Evolutionary conservation across 2,888 invertebrate genomes (phyloP).

Genomic region (Drosophila quinaria): DNA sequence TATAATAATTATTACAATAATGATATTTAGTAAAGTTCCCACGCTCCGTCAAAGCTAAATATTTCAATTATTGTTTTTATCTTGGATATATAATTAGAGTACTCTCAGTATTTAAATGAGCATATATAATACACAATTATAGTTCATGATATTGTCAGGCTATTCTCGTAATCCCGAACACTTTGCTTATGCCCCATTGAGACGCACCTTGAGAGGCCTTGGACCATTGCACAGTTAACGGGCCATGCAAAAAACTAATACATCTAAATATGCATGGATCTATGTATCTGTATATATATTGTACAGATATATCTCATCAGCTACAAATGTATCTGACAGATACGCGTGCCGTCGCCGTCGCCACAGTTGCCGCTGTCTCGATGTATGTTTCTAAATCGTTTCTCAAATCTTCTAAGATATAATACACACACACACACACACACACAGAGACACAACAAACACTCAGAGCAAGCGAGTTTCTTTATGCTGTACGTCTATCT

Average conservation of each 20-base stretch:
- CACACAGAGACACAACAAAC: not conserved
- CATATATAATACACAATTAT: not conserved
- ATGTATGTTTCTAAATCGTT: constrained; percentile 48
- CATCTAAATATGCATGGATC: not conserved
- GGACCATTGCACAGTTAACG: constrained; percentile 66
- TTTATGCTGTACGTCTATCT: constrained; percentile 58
- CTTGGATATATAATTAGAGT: constrained; percentile 36
- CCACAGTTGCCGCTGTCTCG: not conserved
- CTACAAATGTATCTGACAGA: constrained; percentile 55
- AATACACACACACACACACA: constrained; percentile 25
- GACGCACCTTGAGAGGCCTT: constrained; percentile 37
- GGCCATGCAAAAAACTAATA: constrained; percentile 53
- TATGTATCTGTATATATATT: not conserved
- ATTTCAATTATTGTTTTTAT: constrained; percentile 37
- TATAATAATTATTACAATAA: constrained; percentile 3
- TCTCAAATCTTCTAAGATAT: constrained; percentile 61
- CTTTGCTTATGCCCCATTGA: constrained; percentile 33
- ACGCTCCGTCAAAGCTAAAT: constrained; percentile 48
- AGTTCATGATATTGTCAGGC: not conserved
- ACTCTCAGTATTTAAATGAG: not conserved
- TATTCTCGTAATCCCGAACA: not conserved
- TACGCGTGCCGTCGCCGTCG: constrained; percentile 47
- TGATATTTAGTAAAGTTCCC: constrained; percentile 50
- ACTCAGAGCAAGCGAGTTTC: constrained; percentile 47
- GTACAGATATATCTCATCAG: constrained; percentile 29